Conservation (phyloP, 2,797 vertebrate genomes). For the Coregonus ussuriensis region DNA sequence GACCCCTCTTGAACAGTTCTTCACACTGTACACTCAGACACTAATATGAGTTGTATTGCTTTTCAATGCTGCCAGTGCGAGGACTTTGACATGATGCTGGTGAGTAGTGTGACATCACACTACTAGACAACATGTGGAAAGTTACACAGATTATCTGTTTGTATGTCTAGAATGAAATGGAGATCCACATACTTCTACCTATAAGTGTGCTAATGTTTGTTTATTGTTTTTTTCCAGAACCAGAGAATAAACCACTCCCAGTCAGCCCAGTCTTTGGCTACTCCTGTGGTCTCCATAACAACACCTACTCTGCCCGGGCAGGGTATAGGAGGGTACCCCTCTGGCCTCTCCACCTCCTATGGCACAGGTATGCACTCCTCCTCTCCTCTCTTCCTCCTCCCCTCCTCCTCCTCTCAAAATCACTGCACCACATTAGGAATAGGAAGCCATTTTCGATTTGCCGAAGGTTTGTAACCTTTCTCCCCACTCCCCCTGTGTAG, state of each 20-base stretch:
- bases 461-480: not conserved
- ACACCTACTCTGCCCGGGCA: conserved; percentile 89
- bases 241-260: conserved; percentile 98
- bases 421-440: no score
- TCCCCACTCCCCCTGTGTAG: conserved; percentile 40
- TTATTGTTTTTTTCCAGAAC: conserved; percentile 79
- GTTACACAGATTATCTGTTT: no score
- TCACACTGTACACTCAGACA: not conserved
- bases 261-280: conserved; percentile 92
- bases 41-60: conserved; percentile 45
- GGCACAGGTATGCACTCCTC: conserved; percentile 85
- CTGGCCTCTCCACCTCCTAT: conserved; percentile 90
- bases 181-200: not conserved
- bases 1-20: not conserved
- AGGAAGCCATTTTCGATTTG: not conserved
- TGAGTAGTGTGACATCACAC: conserved; percentile 68
- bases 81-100: conserved; percentile 87
- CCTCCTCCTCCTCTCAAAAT: not conserved
- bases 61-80: conserved; percentile 86
- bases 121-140: no score
- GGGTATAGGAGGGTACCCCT: conserved; percentile 93
- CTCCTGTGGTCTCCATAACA: conserved; percentile 89
- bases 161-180: no score
- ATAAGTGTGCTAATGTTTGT: conserved; percentile 55
- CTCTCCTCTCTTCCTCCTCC: not conserved